A percentile compares a stretch with the other conserved stretches of the same genome.
phyloP scores from a whole-genome alignment of 2,797 vertebrate genomes.

The Acrossocheilus wenchowensis region DNA sequence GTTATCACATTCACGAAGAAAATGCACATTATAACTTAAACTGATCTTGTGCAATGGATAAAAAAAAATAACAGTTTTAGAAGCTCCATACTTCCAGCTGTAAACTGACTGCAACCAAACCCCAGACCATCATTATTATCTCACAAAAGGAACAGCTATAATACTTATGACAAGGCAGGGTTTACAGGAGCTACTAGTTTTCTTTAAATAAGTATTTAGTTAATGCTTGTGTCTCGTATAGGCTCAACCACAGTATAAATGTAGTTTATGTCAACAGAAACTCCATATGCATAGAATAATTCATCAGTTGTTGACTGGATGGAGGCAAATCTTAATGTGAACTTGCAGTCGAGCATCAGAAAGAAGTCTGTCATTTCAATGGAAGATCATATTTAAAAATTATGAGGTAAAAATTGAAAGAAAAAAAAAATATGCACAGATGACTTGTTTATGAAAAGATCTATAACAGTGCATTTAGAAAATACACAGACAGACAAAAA shows the following conservation, averaged over 20 bases:
- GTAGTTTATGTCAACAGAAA: background rate
- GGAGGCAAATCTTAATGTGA: background rate
- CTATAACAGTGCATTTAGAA: too few relatives aligned
- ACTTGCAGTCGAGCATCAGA: background rate
- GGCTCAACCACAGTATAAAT: background rate
- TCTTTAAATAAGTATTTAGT: background rate
- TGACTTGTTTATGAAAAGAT: too few relatives aligned
- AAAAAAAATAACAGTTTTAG: background rate
- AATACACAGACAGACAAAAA: too few relatives aligned
- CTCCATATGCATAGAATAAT: background rate
- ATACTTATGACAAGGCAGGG: background rate
- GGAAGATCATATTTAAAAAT: too few relatives aligned
- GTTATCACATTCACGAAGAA: background rate
- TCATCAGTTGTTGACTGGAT: background rate
- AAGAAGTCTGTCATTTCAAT: too few relatives aligned
- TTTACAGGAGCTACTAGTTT: background rate
- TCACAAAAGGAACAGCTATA: background rate
- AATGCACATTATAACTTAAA: background rate
- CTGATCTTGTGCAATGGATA: background rate
- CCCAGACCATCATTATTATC: background rate
- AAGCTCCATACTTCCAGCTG: background rate
- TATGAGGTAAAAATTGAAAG: too few relatives aligned
- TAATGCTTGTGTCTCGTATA: background rate
- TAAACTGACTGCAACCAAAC: background rate
- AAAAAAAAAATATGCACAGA: too few relatives aligned